Conservation (phyloP, 2,113 vertebrate genomes). For the Hippopotamus amphibius region DNA sequence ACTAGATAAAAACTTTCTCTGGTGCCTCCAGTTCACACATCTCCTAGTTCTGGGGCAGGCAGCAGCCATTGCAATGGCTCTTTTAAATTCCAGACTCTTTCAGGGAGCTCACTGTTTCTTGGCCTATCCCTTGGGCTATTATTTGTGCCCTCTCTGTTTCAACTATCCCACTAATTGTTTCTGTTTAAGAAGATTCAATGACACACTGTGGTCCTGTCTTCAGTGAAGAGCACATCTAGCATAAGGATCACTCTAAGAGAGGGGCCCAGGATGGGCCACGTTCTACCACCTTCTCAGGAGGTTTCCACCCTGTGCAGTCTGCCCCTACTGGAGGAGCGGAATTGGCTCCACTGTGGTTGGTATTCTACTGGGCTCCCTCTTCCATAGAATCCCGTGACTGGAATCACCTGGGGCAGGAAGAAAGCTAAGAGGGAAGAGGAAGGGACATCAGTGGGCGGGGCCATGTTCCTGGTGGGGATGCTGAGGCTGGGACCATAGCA, state of each 20-base stretch:
- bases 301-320: not conserved
- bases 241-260: not conserved
- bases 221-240: not conserved
- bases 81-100: constrained; percentile 17
- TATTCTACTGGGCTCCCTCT: not conserved
- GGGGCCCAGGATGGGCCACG: not conserved
- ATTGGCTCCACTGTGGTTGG: not conserved
- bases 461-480: not conserved
- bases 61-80: not conserved
- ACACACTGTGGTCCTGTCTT: not conserved
- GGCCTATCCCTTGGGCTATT: not conserved
- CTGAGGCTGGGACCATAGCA: not conserved
- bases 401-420: not conserved
- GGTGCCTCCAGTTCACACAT: not conserved
- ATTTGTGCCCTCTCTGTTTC: not conserved
- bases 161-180: not conserved
- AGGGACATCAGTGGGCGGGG: not conserved
- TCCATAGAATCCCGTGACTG: not conserved
- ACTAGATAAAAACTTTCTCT: not conserved
- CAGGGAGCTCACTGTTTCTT: not conserved
- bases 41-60: not conserved
- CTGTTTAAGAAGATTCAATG: not conserved
- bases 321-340: not conserved
- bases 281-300: not conserved
- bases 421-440: not conserved